phyloP scores from a whole-genome alignment of 2,888 invertebrate genomes.

The Heliconius ethilla region DNA sequence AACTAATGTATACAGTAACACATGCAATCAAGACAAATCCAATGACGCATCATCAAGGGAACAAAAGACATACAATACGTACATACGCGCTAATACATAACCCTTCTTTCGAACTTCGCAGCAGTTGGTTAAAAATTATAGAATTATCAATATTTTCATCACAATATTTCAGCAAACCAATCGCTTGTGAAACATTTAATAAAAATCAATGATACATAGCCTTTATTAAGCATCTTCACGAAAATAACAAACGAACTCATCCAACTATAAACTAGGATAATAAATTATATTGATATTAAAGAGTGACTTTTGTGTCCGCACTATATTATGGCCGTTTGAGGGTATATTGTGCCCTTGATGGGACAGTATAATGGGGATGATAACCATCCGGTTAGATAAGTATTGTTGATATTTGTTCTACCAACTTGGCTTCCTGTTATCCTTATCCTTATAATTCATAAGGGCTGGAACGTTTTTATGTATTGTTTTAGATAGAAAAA shows the following conservation, averaged over 20 bases:
- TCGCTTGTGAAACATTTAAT: background rate
- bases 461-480: background rate
- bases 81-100: too few species aligned
- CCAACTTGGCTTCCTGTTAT: background rate
- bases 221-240: background rate
- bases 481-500: background rate
- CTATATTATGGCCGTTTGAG: slow-evolving; percentile 49
- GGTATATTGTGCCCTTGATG: slow-evolving; percentile 53
- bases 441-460: background rate
- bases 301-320: slow-evolving; percentile 52
- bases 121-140: too few species aligned
- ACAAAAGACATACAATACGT: too few species aligned
- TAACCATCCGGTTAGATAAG: slow-evolving; percentile 11
- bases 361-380: slow-evolving; percentile 45
- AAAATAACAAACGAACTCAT: background rate
- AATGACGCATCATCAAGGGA: too few species aligned
- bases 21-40: too few species aligned
- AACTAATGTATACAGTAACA: too few species aligned
- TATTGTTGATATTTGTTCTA: slow-evolving; percentile 1
- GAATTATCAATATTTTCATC: background rate
- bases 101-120: too few species aligned
- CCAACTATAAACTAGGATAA: background rate
- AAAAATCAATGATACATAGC: background rate
- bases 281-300: slow-evolving; percentile 52
- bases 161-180: background rate